These are phyloP conservation scores for Arbacia lixula DNA, from an alignment of 53 echinoderm and acorn worm species.

Conservation along the genomic window DNA sequence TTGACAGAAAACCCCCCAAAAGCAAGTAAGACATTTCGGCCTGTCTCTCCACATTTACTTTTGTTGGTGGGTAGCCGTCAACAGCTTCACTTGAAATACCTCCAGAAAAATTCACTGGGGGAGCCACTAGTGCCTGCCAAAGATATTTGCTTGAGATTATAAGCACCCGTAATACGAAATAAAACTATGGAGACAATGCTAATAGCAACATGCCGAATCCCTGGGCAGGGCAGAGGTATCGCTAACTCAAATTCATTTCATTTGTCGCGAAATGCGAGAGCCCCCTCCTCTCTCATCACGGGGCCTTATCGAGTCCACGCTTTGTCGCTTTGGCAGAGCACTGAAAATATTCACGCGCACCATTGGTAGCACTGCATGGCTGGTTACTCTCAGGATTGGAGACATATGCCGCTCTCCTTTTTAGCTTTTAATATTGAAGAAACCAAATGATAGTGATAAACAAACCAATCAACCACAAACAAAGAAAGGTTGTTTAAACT, in stretches of 20 bases:
- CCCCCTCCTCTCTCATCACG: constrained; percentile 3
- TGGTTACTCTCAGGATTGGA: too few species aligned
- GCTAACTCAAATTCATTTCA: constrained; percentile 17
- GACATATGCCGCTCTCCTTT: too few species aligned
- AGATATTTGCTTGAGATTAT: constrained; percentile 23
- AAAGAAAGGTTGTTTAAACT: too few species aligned
- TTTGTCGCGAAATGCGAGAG: constrained; percentile 1
- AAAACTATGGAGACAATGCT: constrained; percentile 6
- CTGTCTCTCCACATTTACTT: too few species aligned
- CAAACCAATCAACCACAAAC: too few species aligned
- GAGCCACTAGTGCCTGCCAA: background rate
- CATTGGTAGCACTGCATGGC: constrained; percentile 12
- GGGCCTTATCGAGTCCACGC: constrained; percentile 29
- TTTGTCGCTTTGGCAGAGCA: constrained; percentile 29
- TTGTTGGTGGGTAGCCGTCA: constrained; percentile 1
- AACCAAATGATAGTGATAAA: too few species aligned
- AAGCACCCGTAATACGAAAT: constrained; percentile 17
- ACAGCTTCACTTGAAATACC: constrained; percentile 13
- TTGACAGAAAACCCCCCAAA: too few species aligned
- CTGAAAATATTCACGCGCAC: constrained; percentile 18
- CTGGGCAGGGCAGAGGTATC: constrained; percentile 12
- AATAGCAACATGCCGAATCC: constrained; percentile 18
- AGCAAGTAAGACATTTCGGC: constrained; percentile 17
- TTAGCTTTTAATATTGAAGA: too few species aligned
- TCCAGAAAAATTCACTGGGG: constrained; percentile 4